A percentile compares a stretch with the other conserved stretches of the same genome.
phyloP scores from a whole-genome alignment of 1,140 invertebrate species.

The Phymorhynchus buccinoides region DNA sequence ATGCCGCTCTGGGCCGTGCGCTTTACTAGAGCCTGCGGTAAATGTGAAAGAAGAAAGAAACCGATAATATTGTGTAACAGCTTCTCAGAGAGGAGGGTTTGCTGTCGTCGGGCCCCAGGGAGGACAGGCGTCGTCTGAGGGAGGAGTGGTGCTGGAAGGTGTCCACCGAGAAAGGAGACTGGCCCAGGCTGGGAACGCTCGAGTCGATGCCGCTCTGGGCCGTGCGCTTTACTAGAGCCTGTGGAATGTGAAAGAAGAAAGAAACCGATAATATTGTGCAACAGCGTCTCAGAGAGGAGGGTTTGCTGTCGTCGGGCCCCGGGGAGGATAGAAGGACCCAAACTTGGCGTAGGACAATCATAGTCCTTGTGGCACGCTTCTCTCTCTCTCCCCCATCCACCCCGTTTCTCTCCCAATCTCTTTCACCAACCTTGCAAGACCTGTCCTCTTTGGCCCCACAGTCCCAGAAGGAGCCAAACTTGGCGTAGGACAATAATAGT shows the following conservation, averaged over 20 bases:
- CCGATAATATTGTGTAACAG: too few species aligned
- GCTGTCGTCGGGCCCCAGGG: conserved; percentile 75
- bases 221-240: conserved; percentile 74
- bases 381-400: too few species aligned
- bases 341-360: too few species aligned
- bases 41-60: too few species aligned
- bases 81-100: too few species aligned
- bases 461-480: conserved; percentile 98
- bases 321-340: conserved; percentile 84
- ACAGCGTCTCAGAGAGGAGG: too few species aligned
- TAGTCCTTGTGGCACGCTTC: too few species aligned
- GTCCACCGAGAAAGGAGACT: conserved; percentile 74
- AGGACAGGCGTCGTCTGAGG: conserved; percentile 81
- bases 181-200: conserved; percentile 49
- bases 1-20: conserved; percentile 64
- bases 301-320: conserved; percentile 54
- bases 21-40: conserved; percentile 74
- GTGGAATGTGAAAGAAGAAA: too few species aligned
- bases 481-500: conserved; percentile 98
- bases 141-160: conserved; percentile 69
- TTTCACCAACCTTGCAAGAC: conserved; percentile 80
- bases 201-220: conserved; percentile 62
- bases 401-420: too few species aligned
- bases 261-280: too few species aligned
- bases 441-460: conserved; percentile 96